Base-by-base conservation (phyloP, 1,140 invertebrate species). In the Centruroides sculpturatus region DNA sequence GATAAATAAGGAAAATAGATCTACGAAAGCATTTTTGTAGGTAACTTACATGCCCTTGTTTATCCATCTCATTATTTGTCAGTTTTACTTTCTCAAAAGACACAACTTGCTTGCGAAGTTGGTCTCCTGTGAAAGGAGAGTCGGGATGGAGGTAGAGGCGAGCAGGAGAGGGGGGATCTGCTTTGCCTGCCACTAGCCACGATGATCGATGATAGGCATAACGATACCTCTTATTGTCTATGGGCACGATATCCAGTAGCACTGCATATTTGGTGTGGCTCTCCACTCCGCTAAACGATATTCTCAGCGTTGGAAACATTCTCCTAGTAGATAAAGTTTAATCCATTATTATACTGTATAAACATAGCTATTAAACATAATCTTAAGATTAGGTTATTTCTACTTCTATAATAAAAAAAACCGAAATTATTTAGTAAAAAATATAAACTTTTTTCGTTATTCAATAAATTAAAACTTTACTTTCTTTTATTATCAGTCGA, bases 131-230 rank as follows among this genome's bases (percentile, higher is more conserved):
- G 77, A 92, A 97, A 52, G 96, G 95, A 56, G 90, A 93, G 76
- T 99, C 96, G 6, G 95, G 95, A 80, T 99, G 96, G 55, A 92
- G 82, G 78, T 98, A 98, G 64, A 98, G 84, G 59, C 94, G 79
- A 55, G 86, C 85, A 41, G 92, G 92, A 7, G 94, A 89, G 47
- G 91, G 91, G 55, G 93, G 92, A 80, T 85, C 82, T 6, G 69
- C 83, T 23, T 23, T 23, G 23, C 23, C 23, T 23, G 23, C 23
- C 23, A 23, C 23, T 23, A 23, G 23, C 23, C 83, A 84, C 4
- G 79, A 78, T 3, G 82, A 83, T 59, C 82, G 75, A 69, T 84
- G 82, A 70, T 85, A 85, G 56, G 93, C 94, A 81, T 98, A 99
- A n/a, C 74, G 71, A 60, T 74, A 75, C 11, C 78, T 66, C 36